Evolutionary conservation across 2,797 vertebrate genomes (phyloP).

Genomic region (Hirundo rustica): DNA sequence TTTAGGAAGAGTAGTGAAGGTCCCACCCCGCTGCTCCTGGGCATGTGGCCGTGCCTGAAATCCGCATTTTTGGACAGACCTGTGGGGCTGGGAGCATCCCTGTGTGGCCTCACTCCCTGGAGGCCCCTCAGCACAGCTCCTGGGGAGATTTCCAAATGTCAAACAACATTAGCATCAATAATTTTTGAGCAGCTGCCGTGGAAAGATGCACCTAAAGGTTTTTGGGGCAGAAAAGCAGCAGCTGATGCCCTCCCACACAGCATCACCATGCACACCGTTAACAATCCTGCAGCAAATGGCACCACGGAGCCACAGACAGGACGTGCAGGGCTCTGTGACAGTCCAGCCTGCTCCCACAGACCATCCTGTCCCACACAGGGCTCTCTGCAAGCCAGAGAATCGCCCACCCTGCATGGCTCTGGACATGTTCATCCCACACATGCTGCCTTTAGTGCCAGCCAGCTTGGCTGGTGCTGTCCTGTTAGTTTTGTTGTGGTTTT

Average conservation of each 20-base stretch:
- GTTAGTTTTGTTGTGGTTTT: not conserved
- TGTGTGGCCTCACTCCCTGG: not conserved
- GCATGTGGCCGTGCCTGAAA: not conserved
- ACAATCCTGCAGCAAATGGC: not conserved
- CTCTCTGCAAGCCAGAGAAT: not conserved
- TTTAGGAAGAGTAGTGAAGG: not conserved
- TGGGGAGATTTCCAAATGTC: not conserved
- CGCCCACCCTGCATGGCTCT: accelerated
- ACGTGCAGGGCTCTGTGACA: accelerated
- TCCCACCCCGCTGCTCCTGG: accelerated
- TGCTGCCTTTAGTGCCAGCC: not conserved
- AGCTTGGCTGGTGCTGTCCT: not conserved
- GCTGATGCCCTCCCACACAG: accelerated
- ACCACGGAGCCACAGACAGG: not conserved
- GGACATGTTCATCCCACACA: not conserved
- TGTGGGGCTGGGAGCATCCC: not conserved
- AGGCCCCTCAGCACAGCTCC: not conserved
- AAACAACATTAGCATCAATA: not conserved
- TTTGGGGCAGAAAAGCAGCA: not conserved
- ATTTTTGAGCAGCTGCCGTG: not conserved
- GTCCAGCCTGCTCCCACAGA: not conserved
- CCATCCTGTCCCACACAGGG: not conserved
- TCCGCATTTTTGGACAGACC: not conserved
- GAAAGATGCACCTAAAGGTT: not conserved
- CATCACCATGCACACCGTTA: not conserved